phyloP scores from a whole-genome alignment of 2,113 vertebrate genomes.

The Pristiophorus japonicus region DNA sequence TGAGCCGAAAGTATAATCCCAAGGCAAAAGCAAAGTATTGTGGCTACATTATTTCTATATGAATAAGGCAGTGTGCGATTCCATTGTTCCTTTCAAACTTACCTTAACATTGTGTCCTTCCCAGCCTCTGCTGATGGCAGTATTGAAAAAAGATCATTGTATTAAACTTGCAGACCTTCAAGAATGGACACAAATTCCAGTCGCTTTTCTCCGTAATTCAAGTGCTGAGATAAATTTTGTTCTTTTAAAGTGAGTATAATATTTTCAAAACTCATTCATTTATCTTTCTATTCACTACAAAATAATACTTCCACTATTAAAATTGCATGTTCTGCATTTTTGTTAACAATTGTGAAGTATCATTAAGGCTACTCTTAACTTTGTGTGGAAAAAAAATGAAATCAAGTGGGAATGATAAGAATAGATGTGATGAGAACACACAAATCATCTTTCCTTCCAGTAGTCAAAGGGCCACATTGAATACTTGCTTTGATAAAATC shows the following conservation, averaged over 20 bases:
- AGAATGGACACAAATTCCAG: not conserved
- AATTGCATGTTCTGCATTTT: not conserved
- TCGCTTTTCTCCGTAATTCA: too few species aligned
- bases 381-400: not conserved
- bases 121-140: not conserved
- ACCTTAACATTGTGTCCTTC: not conserved
- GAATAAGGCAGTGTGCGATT: not conserved
- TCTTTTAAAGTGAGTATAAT: not conserved
- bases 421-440: not conserved
- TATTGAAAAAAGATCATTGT: not conserved
- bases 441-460: not conserved
- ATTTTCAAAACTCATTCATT: not conserved
- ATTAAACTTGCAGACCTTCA: not conserved
- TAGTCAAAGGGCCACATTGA: not conserved
- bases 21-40: too few species aligned
- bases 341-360: not conserved
- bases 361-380: not conserved
- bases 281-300: not conserved
- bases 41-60: not conserved
- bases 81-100: not conserved
- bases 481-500: not conserved
- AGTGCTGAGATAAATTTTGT: too few species aligned
- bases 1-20: too few species aligned
- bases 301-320: not conserved
- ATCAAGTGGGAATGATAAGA: not conserved